A percentile compares a stretch with the other conserved stretches of the same genome.
Conservation (phyloP, 2,113 vertebrate species). For the Lampris incognitus region DNA sequence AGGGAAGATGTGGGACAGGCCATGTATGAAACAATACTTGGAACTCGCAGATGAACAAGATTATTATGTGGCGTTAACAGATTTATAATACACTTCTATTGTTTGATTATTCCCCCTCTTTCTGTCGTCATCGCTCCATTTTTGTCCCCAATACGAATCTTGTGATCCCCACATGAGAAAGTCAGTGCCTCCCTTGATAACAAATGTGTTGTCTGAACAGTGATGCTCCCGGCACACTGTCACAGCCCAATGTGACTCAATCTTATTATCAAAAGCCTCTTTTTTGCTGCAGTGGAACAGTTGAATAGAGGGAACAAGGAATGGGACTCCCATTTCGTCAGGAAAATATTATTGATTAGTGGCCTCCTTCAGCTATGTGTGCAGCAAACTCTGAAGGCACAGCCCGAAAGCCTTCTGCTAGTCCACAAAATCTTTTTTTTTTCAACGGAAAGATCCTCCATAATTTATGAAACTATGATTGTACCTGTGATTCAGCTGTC, state of each 20-base stretch:
- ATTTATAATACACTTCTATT: background rate
- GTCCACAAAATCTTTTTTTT: slow-evolving; percentile 23
- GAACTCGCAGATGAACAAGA: background rate
- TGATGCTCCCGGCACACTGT: background rate
- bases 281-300: slow-evolving; percentile 75
- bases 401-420: slow-evolving; percentile 33
- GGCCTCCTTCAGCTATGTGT: slow-evolving; percentile 67
- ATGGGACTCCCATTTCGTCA: slow-evolving; percentile 57
- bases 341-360: slow-evolving; percentile 75
- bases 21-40: background rate
- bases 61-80: background rate
- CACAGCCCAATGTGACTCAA: slow-evolving; percentile 29
- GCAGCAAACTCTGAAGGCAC: slow-evolving; percentile 62
- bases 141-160: background rate
- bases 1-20: background rate
- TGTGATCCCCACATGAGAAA: slow-evolving; percentile 12
- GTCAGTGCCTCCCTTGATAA: background rate
- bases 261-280: slow-evolving; percentile 49
- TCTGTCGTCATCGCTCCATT: background rate
- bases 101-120: slow-evolving; percentile 7
- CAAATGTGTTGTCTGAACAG: slow-evolving; percentile 5
- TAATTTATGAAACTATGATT: background rate
- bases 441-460: slow-evolving; percentile 3
- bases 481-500: background rate
- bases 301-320: slow-evolving; percentile 47